Percentiles rank a stretch among this genome's conserved stretches.
These are phyloP conservation scores for Mayetiola destructor DNA, from an alignment of 2,888 invertebrate species.

Conservation along the genomic window DNA sequence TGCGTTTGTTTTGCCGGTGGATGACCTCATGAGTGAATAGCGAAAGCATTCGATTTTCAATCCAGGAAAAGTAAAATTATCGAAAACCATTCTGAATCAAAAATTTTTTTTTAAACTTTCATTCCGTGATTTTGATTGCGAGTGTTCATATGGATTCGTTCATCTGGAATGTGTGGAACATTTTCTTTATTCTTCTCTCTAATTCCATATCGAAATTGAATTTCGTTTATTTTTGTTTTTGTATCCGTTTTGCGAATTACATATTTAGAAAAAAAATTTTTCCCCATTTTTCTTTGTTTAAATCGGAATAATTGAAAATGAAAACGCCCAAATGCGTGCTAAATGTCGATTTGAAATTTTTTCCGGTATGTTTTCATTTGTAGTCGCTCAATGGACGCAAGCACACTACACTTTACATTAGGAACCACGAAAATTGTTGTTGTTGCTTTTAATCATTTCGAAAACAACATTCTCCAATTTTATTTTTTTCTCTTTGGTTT, in stretches of 20 bases:
- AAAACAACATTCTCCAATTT: too few species aligned
- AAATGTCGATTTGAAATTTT: slow-evolving; percentile 36
- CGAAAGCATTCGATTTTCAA: neutral
- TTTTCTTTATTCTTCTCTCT: neutral
- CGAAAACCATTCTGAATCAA: too few species aligned
- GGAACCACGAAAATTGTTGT: slow-evolving; percentile 25
- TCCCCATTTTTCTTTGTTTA: too few species aligned
- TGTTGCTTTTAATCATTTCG: neutral
- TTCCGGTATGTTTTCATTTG: slow-evolving; percentile 28
- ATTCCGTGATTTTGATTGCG: neutral
- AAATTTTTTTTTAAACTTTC: too few species aligned
- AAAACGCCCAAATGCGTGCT: slow-evolving; percentile 51
- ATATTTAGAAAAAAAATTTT: too few species aligned
- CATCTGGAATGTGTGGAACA: neutral
- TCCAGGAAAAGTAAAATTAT: slow-evolving; percentile 4
- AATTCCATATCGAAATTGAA: neutral
- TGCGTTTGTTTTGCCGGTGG: too few species aligned
- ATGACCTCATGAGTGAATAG: neutral
- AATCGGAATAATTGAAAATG: slow-evolving; percentile 43
- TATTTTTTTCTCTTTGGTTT: slow-evolving; percentile 17
- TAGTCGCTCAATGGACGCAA: slow-evolving; percentile 34
- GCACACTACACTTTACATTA: slow-evolving; percentile 25
- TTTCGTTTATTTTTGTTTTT: neutral
- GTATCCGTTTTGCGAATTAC: too few species aligned
- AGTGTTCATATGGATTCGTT: neutral